Base-by-base conservation (phyloP, 1,140 invertebrate genomes). In the Thalassaphorura encarpata region DNA sequence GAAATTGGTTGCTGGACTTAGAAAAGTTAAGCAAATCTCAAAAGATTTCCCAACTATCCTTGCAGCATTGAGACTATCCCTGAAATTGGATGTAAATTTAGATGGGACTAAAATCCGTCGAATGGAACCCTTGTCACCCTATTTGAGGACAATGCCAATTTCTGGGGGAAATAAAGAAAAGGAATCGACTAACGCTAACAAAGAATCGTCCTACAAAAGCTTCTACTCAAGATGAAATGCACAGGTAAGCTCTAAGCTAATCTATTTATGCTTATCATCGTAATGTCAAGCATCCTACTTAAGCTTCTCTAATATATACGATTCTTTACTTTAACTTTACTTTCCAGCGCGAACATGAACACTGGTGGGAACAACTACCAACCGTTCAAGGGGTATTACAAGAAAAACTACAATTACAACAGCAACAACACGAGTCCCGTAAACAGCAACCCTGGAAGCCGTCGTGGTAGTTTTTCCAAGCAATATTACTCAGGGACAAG, bases 1-100 rank as follows among this genome's bases (percentile, higher is more conserved):
- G 6, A 96, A 96, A 71, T 74, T 97, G 36, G 91, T 95, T 49
- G 91, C 90, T 1, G 92, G 88, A 63, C 90, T 92, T 67, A 89
- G 95, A 68, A 81, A 90, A 45, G 89, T 96, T 23, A 89, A 90
- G 66, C 87, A 91, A 66, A 72, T 96, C 29, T 91, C 89, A 4
- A 87, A 89, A 68, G 91, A 96, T 68, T 96, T 91, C 86, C 78
- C 89, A 50, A 85, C 88, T 26, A 53, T 66, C 3, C 43, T 60
- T 27, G 29, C 42, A 33, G 48, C 61, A 2, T 28, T 65, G 11
- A 19, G 79, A 8, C 75, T 73, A 29, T 94, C 90, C 0, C 80
- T 78, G 11, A 86, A 86, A 60, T 76, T 97, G 31, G 83, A 94
- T 73, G 83, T 97, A 16, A 96, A 96, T 70, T 83, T 90, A 47